Conservation (phyloP, 2,888 invertebrate genomes). For the Hirtodrosophila confusa region DNA sequence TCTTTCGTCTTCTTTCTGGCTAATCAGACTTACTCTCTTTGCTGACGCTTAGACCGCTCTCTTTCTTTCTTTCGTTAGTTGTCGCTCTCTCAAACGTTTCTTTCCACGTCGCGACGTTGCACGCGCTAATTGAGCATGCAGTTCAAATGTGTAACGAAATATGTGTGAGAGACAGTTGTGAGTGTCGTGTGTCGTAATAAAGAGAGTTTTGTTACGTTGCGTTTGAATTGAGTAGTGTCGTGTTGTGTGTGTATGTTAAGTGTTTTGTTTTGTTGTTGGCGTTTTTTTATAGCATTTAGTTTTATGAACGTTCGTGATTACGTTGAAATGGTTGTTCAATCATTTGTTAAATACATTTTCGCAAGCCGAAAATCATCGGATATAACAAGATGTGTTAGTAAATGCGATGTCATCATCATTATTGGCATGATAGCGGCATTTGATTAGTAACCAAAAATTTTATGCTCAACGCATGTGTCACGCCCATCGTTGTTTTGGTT, state of each 20-base stretch:
- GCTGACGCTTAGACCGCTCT: slow-evolving; percentile 30
- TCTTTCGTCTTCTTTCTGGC: slow-evolving; percentile 6
- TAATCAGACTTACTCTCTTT: slow-evolving; percentile 79
- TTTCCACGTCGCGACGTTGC: slow-evolving; percentile 22
- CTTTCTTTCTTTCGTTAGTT: slow-evolving; percentile 1
- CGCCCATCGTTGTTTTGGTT: slow-evolving; percentile 49
- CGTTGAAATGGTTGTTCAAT: slow-evolving; percentile 63
- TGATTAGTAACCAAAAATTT: slow-evolving; percentile 51
- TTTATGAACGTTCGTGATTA: slow-evolving; percentile 42
- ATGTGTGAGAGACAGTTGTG: slow-evolving; percentile 4
- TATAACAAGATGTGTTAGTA: slow-evolving; percentile 83
- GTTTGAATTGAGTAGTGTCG: slow-evolving; percentile 13
- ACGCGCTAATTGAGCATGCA: slow-evolving; percentile 27
- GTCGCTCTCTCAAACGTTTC: slow-evolving; percentile 25
- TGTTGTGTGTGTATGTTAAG: slow-evolving; percentile 11
- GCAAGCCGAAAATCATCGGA: slow-evolving; percentile 84
- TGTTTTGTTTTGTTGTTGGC: slow-evolving; percentile 22
- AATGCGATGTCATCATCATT: slow-evolving; percentile 84
- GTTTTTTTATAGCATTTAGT: slow-evolving; percentile 41
- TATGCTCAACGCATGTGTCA: slow-evolving; percentile 52
- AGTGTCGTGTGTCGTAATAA: slow-evolving; percentile 25
- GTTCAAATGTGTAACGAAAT: not conserved
- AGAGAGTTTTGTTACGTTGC: slow-evolving; percentile 24
- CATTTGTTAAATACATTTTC: slow-evolving; percentile 81
- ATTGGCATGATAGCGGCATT: slow-evolving; percentile 72